Evolutionary conservation across 2,797 vertebrate species (phyloP).

Genomic region (Yasuhikotakia modesta): DNA sequence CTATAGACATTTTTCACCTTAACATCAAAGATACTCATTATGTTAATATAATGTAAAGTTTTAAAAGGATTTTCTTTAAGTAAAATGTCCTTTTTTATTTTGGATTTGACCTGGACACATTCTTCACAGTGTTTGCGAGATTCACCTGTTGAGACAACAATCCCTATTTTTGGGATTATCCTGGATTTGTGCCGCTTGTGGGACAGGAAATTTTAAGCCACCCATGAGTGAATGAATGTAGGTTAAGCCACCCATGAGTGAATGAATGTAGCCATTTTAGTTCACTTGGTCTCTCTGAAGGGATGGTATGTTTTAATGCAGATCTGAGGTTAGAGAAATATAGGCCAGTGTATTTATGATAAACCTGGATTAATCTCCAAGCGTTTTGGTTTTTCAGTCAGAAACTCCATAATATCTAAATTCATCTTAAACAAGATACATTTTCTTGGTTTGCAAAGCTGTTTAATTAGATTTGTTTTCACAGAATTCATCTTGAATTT

Average conservation of each 20-base stretch:
- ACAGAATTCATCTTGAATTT: not conserved
- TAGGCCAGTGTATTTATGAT: not conserved
- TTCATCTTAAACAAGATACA: not conserved
- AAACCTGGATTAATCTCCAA: not conserved
- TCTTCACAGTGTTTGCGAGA: not conserved
- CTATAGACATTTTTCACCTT: no score
- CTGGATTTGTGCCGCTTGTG: slow-evolving; percentile 22
- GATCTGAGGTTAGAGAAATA: not conserved
- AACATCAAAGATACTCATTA: no score
- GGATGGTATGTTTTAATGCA: slow-evolving; percentile 4
- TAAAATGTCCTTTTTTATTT: not conserved
- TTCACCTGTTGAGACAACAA: slow-evolving; percentile 12
- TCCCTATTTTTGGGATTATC: slow-evolving; percentile 34
- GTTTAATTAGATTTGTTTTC: not conserved
- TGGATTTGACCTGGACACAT: not conserved
- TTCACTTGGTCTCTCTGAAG: not conserved
- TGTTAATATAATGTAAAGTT: no score
- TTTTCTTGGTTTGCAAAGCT: not conserved
- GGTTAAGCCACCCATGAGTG: slow-evolving; percentile 38
- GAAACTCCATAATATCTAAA: not conserved
- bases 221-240: slow-evolving; percentile 25
- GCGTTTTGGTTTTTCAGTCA: not conserved
- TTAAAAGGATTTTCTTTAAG: not conserved
- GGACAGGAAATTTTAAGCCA: slow-evolving; percentile 8
- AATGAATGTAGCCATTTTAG: slow-evolving; percentile 19